Conservation (phyloP, 2,797 vertebrate species). For the Atherinosoma microstoma region DNA sequence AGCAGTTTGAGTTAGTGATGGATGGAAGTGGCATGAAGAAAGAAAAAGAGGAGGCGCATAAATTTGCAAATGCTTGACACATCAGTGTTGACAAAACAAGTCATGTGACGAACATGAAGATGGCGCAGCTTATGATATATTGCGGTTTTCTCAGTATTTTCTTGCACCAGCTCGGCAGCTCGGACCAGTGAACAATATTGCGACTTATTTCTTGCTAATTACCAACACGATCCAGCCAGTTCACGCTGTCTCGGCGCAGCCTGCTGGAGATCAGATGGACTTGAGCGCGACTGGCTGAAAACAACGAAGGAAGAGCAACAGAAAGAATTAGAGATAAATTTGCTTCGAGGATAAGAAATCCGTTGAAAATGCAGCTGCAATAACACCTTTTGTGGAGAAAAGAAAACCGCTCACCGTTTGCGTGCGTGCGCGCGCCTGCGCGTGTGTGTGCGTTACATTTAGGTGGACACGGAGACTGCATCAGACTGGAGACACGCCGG, state of each 20-base stretch:
- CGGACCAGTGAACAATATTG: constrained; percentile 28
- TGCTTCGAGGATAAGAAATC: constrained; percentile 47
- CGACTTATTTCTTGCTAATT: constrained; percentile 55
- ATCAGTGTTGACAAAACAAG: constrained; percentile 82
- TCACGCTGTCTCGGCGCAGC: constrained; percentile 22
- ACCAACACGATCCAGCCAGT: constrained; percentile 31
- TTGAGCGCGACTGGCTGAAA: constrained; percentile 13
- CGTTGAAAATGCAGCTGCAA: constrained; percentile 48
- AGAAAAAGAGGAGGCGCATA: constrained; percentile 41
- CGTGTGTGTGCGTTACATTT: constrained; percentile 56
- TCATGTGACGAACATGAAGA: constrained; percentile 84
- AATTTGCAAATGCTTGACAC: constrained; percentile 75
- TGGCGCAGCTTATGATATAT: constrained; percentile 81
- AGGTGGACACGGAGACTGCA: constrained; percentile 82
- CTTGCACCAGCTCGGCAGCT: constrained; percentile 37
- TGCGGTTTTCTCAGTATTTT: constrained; percentile 55
- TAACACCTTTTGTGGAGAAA: constrained; percentile 56
- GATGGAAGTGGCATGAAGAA: constrained; percentile 55
- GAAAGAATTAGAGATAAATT: constrained; percentile 47
- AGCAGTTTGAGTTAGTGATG: constrained; percentile 62
- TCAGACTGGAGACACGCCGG: constrained; percentile 77
- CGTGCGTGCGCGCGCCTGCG: constrained; percentile 29
- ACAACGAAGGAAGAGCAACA: not conserved
- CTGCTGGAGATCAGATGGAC: constrained; percentile 42
- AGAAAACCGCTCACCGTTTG: constrained; percentile 49